These are phyloP conservation scores for Aradophagus sp. DNA, from an alignment of 1,140 invertebrate species.

Conservation along the genomic window DNA sequence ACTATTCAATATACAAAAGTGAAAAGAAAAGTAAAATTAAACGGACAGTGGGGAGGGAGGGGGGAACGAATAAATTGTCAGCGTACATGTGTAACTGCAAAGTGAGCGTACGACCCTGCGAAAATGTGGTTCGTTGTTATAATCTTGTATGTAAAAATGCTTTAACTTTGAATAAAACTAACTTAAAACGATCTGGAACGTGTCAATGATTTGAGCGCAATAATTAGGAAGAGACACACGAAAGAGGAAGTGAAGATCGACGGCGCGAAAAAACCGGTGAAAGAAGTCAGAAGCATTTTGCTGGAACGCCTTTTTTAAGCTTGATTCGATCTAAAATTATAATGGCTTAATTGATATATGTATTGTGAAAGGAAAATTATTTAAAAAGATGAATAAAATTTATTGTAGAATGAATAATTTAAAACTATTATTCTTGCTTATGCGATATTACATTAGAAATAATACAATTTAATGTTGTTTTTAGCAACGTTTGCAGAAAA, in stretches of 20 bases:
- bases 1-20: conserved; percentile 30
- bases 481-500: too few relatives aligned
- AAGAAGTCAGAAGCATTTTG: conserved; percentile 45
- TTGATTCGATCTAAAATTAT: neutral
- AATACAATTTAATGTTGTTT: too few relatives aligned
- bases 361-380: too few relatives aligned
- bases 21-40: conserved; percentile 2
- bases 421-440: too few relatives aligned
- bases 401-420: too few relatives aligned
- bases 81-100: conserved; percentile 47
- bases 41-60: conserved; percentile 2
- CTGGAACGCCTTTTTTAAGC: neutral
- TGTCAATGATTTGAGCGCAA: conserved; percentile 55
- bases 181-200: conserved; percentile 62
- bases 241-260: conserved; percentile 2
- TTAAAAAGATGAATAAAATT: too few relatives aligned
- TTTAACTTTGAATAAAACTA: conserved; percentile 70
- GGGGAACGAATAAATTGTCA: conserved; percentile 33
- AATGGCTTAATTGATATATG: too few relatives aligned
- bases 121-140: conserved; percentile 58
- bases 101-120: conserved; percentile 47
- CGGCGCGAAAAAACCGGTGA: conserved; percentile 38
- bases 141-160: conserved; percentile 64
- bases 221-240: conserved; percentile 24
- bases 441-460: too few relatives aligned